Evolutionary conservation across 1,140 invertebrate genomes (phyloP).

Genomic region (Branchinecta lynchi): DNA sequence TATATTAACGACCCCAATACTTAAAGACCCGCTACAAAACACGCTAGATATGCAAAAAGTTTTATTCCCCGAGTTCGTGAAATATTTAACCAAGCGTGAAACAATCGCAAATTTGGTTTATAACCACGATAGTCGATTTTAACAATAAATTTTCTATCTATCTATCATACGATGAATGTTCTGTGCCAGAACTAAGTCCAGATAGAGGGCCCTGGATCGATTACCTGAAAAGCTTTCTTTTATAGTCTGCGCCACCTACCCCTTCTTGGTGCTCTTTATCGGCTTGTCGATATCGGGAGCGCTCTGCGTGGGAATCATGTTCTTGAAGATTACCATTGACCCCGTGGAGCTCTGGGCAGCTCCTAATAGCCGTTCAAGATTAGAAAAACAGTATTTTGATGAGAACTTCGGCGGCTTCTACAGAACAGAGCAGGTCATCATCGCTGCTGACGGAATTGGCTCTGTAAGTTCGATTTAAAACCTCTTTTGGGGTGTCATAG

Average conservation of each 20-base stretch:
- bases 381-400: slow-evolving; percentile 71
- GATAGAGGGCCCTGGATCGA: too few relatives aligned
- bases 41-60: too few relatives aligned
- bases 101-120: too few relatives aligned
- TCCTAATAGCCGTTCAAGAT: slow-evolving; percentile 49
- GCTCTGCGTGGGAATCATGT: slow-evolving; percentile 45
- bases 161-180: too few relatives aligned
- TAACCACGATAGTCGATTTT: too few relatives aligned
- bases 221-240: slow-evolving; percentile 13
- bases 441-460: slow-evolving; percentile 26
- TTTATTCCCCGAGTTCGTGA: too few relatives aligned
- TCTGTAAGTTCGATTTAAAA: slow-evolving; percentile 24
- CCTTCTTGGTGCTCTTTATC: slow-evolving; percentile 21
- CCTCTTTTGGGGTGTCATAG: too few relatives aligned
- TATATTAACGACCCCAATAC: too few relatives aligned
- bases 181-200: too few relatives aligned
- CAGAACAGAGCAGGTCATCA: slow-evolving; percentile 22
- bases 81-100: too few relatives aligned
- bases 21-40: too few relatives aligned
- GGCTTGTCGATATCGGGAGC: slow-evolving; percentile 28
- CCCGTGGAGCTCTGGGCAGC: slow-evolving; percentile 81
- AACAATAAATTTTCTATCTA: too few relatives aligned
- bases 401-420: slow-evolving; percentile 11
- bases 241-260: slow-evolving; percentile 52
- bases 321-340: slow-evolving; percentile 55